A percentile compares a stretch with the other conserved stretches of the same genome.
phyloP scores from a whole-genome alignment of 2,113 vertebrate genomes.

The Cynoglossus semilaevis region DNA sequence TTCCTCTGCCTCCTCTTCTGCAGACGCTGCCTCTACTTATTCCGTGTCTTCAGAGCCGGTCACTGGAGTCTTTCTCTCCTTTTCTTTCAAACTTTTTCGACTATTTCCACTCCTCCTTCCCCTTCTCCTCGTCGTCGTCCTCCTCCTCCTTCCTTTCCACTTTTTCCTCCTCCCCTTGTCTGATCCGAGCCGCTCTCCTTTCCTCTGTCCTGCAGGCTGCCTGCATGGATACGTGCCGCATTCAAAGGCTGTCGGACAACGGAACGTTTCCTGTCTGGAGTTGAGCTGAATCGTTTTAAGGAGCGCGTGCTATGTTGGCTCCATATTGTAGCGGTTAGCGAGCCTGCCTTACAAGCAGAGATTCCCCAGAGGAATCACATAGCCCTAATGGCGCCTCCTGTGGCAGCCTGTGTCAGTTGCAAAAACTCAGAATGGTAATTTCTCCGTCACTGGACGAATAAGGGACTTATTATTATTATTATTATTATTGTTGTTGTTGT shows the following conservation, averaged over 20 bases:
- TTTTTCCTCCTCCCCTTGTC: not conserved
- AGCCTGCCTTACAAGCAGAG: no score
- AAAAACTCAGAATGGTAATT: no score
- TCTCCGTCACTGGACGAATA: no score
- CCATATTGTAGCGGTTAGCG: no score
- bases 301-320: no score
- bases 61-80: constrained; percentile 17
- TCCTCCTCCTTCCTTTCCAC: constrained; percentile 6
- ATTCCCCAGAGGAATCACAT: no score
- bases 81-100: constrained; percentile 36
- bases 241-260: constrained; percentile 24
- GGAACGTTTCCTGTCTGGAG: not conserved
- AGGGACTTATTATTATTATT: no score
- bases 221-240: constrained; percentile 32
- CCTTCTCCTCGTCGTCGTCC: not conserved
- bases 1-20: not conserved
- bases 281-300: no score
- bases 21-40: not conserved
- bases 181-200: constrained; percentile 5
- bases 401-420: no score
- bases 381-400: no score
- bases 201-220: constrained; percentile 3
- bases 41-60: constrained; percentile 17
- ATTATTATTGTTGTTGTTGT: no score
- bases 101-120: constrained; percentile 27